Percentiles rank a stretch among this genome's conserved stretches.
Evolutionary conservation across 2,113 vertebrate species (phyloP).

Genomic region (Cacatua alba): DNA sequence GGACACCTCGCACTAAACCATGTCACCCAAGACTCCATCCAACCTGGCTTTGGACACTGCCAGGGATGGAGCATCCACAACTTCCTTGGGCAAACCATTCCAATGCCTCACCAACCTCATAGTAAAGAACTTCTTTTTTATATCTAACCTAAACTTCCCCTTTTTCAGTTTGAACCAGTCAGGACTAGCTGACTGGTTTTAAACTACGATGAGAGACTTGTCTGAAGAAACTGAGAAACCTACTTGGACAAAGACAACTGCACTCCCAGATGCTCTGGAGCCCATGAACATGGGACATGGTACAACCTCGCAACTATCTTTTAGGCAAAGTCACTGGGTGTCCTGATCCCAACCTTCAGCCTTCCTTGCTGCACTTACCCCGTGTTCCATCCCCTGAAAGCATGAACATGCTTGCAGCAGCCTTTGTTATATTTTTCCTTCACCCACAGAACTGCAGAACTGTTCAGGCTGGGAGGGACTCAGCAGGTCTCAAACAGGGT

Average conservation of each 20-base stretch:
- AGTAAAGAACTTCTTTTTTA: not conserved
- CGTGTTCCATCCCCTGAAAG: not conserved
- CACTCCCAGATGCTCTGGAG: not conserved
- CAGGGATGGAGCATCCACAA: not conserved
- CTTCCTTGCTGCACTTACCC: not conserved
- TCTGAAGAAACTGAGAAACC: not conserved
- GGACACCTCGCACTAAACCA: not conserved
- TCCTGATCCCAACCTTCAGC: not conserved
- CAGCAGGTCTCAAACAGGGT: not conserved
- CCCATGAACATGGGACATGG: fast-evolving
- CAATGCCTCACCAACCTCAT: not conserved
- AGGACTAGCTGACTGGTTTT: not conserved
- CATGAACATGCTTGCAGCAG: fast-evolving
- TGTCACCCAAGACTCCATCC: not conserved
- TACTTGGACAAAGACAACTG: not conserved
- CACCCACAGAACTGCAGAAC: not conserved
- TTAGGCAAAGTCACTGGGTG: not conserved
- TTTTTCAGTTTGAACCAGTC: not conserved
- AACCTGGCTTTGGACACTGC: not conserved
- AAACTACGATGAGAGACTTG: not conserved
- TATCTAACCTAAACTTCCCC: not conserved
- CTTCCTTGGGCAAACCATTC: not conserved
- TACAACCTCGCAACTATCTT: not conserved
- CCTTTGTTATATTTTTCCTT: not conserved
- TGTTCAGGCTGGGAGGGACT: not conserved